phyloP scores from a whole-genome alignment of 2,113 vertebrate species.

The Mastomys natalensis region DNA sequence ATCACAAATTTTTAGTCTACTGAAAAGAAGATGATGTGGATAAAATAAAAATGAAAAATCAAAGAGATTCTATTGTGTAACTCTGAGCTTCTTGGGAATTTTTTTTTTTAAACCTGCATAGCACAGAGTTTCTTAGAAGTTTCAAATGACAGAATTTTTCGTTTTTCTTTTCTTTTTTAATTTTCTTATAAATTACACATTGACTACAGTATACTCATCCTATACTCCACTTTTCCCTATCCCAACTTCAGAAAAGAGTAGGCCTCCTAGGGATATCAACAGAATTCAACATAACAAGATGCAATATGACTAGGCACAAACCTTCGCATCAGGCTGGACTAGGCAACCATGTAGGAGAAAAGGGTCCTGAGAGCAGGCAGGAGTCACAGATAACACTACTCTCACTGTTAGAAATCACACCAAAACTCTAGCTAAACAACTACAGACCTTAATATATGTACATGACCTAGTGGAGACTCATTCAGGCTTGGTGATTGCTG shows the following conservation, averaged over 20 bases:
- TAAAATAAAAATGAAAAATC: constrained; percentile 62
- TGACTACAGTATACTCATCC: not conserved
- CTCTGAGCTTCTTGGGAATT: not conserved
- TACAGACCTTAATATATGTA: not conserved
- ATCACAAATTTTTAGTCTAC: constrained; percentile 46
- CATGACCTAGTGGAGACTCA: not conserved
- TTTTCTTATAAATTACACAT: not conserved
- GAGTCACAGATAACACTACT: not conserved
- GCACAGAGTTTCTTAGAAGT: constrained; percentile 23
- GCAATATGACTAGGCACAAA: not conserved
- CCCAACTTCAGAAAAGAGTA: not conserved
- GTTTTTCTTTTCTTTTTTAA: not conserved
- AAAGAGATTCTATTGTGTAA: constrained; percentile 31
- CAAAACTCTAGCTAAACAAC: not conserved
- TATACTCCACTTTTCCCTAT: not conserved
- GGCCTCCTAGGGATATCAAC: not conserved
- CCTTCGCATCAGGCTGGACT: not conserved
- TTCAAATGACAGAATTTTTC: not conserved
- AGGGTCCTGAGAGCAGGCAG: not conserved
- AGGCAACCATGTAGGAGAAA: not conserved
- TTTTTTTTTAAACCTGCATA: not conserved
- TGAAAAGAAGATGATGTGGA: constrained; percentile 51
- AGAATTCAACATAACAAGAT: not conserved
- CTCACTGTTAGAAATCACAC: not conserved
- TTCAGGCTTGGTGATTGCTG: not conserved